Conservation (phyloP, 64 coral and sea anemone species). For the Montipora cactus region DNA sequence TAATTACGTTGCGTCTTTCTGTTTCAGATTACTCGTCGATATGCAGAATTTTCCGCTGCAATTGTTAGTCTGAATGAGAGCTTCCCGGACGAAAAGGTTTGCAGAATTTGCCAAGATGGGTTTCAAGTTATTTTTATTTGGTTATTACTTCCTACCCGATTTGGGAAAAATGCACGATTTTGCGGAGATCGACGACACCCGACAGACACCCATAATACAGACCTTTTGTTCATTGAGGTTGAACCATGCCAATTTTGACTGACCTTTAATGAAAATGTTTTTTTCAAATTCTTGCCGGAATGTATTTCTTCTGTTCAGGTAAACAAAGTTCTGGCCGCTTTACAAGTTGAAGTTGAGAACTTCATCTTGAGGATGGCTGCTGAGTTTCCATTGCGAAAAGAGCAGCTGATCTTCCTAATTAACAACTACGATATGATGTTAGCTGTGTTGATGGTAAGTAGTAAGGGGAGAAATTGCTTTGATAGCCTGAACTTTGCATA, state of each 20-base stretch:
- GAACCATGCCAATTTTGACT: neutral
- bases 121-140: neutral
- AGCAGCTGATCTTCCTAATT: slow-evolving; percentile 96
- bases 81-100: slow-evolving; percentile 98
- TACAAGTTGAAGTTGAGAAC: slow-evolving; percentile 96
- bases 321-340: slow-evolving; percentile 92
- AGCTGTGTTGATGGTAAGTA: slow-evolving; percentile 91
- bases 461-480: too few relatives aligned
- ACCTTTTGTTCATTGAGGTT: too few relatives aligned
- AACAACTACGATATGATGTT: slow-evolving; percentile 99
- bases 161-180: too few relatives aligned
- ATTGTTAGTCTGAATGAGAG: slow-evolving; percentile 99
- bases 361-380: slow-evolving; percentile 97
- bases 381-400: slow-evolving; percentile 95
- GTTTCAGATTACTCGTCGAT: slow-evolving; percentile 93
- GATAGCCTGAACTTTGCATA: too few relatives aligned
- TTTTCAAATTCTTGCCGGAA: neutral
- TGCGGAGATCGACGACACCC: too few relatives aligned
- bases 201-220: too few relatives aligned
- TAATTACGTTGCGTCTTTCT: neutral
- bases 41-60: slow-evolving; percentile 97
- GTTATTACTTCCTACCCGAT: too few relatives aligned
- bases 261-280: neutral
- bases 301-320: slow-evolving; percentile 52
- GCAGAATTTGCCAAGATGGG: neutral